A percentile compares a stretch with the other conserved stretches of the same genome.
Conservation (phyloP, 1,140 invertebrate species). For the Psilanteris sp. region DNA sequence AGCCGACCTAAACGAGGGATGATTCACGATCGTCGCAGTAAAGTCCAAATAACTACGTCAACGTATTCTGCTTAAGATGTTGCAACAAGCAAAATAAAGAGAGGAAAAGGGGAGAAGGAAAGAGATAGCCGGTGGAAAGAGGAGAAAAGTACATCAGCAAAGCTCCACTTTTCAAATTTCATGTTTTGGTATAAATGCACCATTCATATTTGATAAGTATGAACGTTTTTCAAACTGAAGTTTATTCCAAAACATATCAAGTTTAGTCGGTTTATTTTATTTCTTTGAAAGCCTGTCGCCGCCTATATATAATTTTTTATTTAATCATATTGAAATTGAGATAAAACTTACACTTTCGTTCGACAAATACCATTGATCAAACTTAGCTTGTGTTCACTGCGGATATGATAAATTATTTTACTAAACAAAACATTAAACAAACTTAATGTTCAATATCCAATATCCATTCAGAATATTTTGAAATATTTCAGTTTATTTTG, state of each 20-base stretch:
- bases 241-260: slow-evolving; percentile 21
- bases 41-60: slow-evolving; percentile 71
- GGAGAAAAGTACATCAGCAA: slow-evolving; percentile 4
- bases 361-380: too few relatives aligned
- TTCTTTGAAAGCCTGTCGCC: slow-evolving; percentile 22
- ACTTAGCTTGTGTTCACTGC: too few relatives aligned
- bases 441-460: too few relatives aligned
- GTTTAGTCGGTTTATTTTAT: slow-evolving; percentile 23
- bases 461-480: too few relatives aligned
- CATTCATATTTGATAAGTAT: slow-evolving; percentile 44
- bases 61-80: slow-evolving; percentile 59
- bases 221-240: slow-evolving; percentile 25
- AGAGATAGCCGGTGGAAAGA: slow-evolving; percentile 20
- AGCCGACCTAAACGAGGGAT: slow-evolving; percentile 60
- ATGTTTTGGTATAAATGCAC: slow-evolving; percentile 28
- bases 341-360: too few relatives aligned
- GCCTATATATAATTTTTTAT: not conserved
- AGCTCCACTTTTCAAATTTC: slow-evolving; percentile 50
- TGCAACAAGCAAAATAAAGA: too few relatives aligned
- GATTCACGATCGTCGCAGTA: slow-evolving; percentile 68
- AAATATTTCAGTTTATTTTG: too few relatives aligned
- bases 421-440: too few relatives aligned
- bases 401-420: too few relatives aligned
- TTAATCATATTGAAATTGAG: too few relatives aligned
- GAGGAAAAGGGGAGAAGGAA: too few relatives aligned